Percentiles rank a stretch among this genome's conserved stretches.
phyloP scores from a whole-genome alignment of 2,888 invertebrate genomes.

The Eurois occulta region DNA sequence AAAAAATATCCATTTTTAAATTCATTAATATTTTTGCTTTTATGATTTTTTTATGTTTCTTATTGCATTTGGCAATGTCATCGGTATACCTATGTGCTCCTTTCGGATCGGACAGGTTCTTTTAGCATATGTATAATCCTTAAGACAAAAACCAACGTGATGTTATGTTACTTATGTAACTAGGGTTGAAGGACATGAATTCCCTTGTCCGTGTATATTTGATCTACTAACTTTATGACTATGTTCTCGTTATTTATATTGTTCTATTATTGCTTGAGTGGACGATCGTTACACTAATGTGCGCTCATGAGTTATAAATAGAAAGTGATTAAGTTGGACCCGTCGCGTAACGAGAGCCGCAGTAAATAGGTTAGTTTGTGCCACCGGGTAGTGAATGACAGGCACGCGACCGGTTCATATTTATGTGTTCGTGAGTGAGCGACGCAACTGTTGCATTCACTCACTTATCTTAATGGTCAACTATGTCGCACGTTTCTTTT shows the following conservation, averaged over 20 bases:
- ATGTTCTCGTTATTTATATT: background rate
- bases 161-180: background rate
- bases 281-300: background rate
- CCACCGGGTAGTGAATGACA: conserved; percentile 2
- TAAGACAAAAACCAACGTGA: background rate
- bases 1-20: too few species aligned
- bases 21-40: too few species aligned
- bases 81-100: too few species aligned
- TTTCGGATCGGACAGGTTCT: too few species aligned
- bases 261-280: background rate
- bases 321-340: conserved; percentile 25
- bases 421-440: conserved; percentile 30
- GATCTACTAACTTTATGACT: background rate
- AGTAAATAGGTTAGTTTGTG: background rate
- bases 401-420: conserved; percentile 35
- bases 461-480: conserved; percentile 16
- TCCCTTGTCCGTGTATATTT: background rate
- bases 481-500: conserved; percentile 5
- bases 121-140: background rate
- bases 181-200: background rate
- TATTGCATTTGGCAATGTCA: too few species aligned
- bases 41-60: too few species aligned
- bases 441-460: conserved; percentile 39
- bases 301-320: conserved; percentile 11
- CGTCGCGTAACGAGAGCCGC: background rate